Evolutionary conservation across 92 coral and sea anemone species (phyloP), one percentile per base, ranked within the genome.

Genomic region (Isaurus tuberculatus): DNA sequence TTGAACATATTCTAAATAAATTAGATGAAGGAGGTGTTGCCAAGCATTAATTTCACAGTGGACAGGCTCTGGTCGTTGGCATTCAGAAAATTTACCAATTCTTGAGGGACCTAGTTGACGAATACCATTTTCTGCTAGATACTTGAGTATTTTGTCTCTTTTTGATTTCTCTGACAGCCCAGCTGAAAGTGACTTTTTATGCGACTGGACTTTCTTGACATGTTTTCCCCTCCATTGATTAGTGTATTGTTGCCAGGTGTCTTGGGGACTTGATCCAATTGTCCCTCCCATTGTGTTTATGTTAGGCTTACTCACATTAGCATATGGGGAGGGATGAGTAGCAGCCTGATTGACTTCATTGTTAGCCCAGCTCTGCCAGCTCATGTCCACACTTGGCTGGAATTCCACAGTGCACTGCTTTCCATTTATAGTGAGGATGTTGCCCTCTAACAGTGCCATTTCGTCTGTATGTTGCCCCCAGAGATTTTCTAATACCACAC

Each of bases 71-170:
- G 86, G 79, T 83, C 86, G 14, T 83, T 83, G 86, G 25, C 64
- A 6, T 26, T 83, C 77, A 32, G 80, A 65, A 73, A 84, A 84
- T 30, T 28, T 40, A 27, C 70, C 70, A 65, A 65, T 29, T 14
- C 70, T 20, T 13, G 70, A 25, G 37, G 88, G 90, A 19, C 91
- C 91, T 67, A 85, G 88, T 31, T 85, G 91, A 8, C 92, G 36
- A 2, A 88, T 82, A 5, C 94, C 94, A 81, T 91, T 73, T 26
- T 88, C 86, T 65, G 94, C 94, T 87, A 88, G 80, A 85, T 72
- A 91, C 51, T 53, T 71, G 40, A 91, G 86, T 65, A 19, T 85
- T 66, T 69, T 86, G 61, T 81, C 89, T 60, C 81, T 88, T 23
- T 31, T 81, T 25, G 30, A 53, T 58, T 81, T 84, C 57, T 91